A percentile compares a stretch with the other conserved stretches of the same genome.
Conservation (phyloP, 1,140 invertebrate genomes). For the Leptinotarsa defecta region DNA sequence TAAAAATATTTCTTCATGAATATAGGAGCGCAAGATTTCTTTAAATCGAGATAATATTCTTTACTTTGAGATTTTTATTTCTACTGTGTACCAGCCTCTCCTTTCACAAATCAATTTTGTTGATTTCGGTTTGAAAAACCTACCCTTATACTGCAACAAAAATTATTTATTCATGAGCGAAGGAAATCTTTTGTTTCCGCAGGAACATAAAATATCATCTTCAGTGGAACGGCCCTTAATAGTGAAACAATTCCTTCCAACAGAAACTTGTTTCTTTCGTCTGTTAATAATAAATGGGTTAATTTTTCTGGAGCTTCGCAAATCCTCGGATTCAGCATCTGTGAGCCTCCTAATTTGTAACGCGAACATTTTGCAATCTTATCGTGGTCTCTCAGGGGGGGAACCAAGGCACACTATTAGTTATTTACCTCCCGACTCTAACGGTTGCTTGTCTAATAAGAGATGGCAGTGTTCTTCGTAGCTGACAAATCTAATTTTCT, state of each 20-base stretch:
- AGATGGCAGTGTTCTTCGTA: conserved; percentile 31
- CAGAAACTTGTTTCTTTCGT: conserved; percentile 46
- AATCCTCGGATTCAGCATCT: conserved; percentile 46
- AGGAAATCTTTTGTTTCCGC: conserved; percentile 18
- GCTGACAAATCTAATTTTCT: conserved; percentile 38
- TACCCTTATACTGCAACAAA: not conserved
- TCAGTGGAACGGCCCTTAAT: conserved; percentile 27
- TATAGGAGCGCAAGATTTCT: too few species aligned
- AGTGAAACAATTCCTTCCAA: conserved; percentile 47
- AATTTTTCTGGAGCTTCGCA: conserved; percentile 50
- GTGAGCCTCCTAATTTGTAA: conserved; percentile 50
- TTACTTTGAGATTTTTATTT: too few species aligned
- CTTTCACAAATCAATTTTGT: too few species aligned
- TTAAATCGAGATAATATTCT: too few species aligned
- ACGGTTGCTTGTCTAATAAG: conserved; percentile 40
- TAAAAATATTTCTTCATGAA: too few species aligned
- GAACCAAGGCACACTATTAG: conserved; percentile 36
- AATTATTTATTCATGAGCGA: conserved; percentile 1
- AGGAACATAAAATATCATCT: conserved; percentile 45
- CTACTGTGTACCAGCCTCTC: too few species aligned
- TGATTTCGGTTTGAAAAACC: not conserved
- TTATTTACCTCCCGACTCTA: conserved; percentile 43
- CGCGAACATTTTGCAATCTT: conserved; percentile 47
- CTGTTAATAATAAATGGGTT: conserved; percentile 53
- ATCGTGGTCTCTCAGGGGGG: conserved; percentile 40